A percentile compares a stretch with the other conserved stretches of the same genome.
phyloP scores from a whole-genome alignment of 2,113 vertebrate species.

The Cheilinus undulatus region DNA sequence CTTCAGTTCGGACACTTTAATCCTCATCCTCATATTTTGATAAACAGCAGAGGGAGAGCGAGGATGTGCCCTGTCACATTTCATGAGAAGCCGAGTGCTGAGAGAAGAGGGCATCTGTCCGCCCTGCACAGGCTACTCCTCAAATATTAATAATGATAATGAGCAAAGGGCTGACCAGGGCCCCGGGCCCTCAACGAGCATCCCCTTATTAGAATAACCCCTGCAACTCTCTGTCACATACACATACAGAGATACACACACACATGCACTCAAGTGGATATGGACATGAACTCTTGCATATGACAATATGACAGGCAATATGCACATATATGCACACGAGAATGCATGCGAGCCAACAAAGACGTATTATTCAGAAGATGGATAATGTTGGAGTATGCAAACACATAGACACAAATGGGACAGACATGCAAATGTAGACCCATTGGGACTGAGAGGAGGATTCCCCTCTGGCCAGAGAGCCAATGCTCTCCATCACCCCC shows the following conservation, averaged over 20 bases:
- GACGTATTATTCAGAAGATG: constrained; percentile 68
- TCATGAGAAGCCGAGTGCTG: constrained; percentile 61
- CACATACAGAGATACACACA: constrained; percentile 44
- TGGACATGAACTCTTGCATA: constrained; percentile 50
- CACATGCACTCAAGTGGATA: constrained; percentile 40
- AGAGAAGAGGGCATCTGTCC: constrained; percentile 69
- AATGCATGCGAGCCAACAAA: constrained; percentile 64
- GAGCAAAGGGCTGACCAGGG: constrained; percentile 76
- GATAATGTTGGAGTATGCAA: constrained; percentile 56
- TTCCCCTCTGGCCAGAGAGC: constrained; percentile 79
- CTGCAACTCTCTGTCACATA: constrained; percentile 45
- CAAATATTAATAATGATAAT: constrained; percentile 82
- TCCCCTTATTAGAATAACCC: constrained; percentile 78
- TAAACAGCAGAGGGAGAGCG: constrained; percentile 44
- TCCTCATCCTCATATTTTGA: constrained; percentile 51
- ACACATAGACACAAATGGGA: constrained; percentile 62
- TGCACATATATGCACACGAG: constrained; percentile 61
- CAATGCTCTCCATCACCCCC: constrained; percentile 55
- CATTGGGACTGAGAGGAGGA: constrained; percentile 60
- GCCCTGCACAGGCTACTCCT: constrained; percentile 69
- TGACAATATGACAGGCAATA: constrained; percentile 66
- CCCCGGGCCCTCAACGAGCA: constrained; percentile 59
- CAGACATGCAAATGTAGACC: constrained; percentile 77
- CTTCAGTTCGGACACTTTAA: constrained; percentile 18
- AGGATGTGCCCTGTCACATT: constrained; percentile 72